Percentiles rank a stretch among this genome's conserved stretches.
Conservation (phyloP, 2,888 invertebrate genomes). For the Spodoptera picta region DNA sequence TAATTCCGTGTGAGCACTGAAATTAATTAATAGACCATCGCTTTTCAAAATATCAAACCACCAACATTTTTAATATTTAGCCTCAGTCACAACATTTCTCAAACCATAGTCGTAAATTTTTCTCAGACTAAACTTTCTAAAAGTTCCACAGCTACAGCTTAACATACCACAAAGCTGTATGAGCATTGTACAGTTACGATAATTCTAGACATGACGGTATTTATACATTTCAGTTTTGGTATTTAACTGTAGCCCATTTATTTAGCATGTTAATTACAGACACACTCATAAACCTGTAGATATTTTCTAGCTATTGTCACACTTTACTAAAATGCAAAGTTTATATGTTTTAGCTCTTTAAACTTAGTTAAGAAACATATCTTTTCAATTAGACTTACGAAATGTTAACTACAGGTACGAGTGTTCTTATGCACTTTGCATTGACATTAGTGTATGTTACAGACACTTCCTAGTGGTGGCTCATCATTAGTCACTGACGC, state of each 20-base stretch:
- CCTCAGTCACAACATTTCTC: too few species aligned
- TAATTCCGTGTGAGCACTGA: constrained; percentile 64
- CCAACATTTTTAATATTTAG: not conserved
- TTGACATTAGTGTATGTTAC: constrained; percentile 40
- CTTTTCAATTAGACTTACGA: constrained; percentile 55
- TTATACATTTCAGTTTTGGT: constrained; percentile 4
- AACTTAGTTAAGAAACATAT: constrained; percentile 46
- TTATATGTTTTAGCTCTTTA: constrained; percentile 40
- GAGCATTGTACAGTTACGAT: not conserved
- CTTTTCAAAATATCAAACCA: constrained; percentile 41
- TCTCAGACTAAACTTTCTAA: constrained; percentile 5
- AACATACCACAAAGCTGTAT: not conserved
- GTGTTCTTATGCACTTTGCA: constrained; percentile 38
- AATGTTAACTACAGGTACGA: constrained; percentile 44
- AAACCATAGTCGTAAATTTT: too few species aligned
- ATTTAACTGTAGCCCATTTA: constrained; percentile 4
- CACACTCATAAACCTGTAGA: constrained; percentile 27
- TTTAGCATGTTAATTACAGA: constrained; percentile 23
- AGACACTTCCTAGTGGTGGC: constrained; percentile 39
- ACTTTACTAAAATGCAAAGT: constrained; percentile 39
- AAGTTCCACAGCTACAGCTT: constrained; percentile 3
- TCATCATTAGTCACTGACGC: constrained; percentile 39
- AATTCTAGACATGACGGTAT: constrained; percentile 10
- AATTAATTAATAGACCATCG: constrained; percentile 70
- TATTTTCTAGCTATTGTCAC: constrained; percentile 30